Evolutionary conservation across 2,888 invertebrate genomes (phyloP).

Genomic region (Catocala fraxini): DNA sequence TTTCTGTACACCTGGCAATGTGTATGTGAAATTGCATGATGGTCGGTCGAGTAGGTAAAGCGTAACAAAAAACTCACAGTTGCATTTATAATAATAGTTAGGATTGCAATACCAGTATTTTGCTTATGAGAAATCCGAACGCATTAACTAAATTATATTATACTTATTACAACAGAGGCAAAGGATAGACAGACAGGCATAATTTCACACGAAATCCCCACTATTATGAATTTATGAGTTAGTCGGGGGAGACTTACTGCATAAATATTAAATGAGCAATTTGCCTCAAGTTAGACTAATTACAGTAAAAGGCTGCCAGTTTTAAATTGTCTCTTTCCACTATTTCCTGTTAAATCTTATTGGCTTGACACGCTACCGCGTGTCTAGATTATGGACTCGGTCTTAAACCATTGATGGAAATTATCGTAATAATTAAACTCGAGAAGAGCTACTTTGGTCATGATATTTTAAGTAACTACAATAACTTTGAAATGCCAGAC

Average conservation of each 20-base stretch:
- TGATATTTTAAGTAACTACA: neutral
- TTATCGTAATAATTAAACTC: too few relatives aligned
- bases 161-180: neutral
- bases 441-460: neutral
- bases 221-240: neutral
- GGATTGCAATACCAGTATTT: too few relatives aligned
- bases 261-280: constrained; percentile 28
- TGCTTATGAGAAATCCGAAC: neutral
- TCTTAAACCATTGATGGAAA: constrained; percentile 2
- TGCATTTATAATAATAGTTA: too few relatives aligned
- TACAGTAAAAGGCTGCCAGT: constrained; percentile 22
- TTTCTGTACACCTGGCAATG: too few relatives aligned
- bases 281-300: constrained; percentile 25
- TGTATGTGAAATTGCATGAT: too few relatives aligned
- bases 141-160: neutral
- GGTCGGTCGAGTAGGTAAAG: too few relatives aligned
- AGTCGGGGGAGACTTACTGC: neutral
- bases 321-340: constrained; percentile 26
- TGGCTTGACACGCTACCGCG: too few relatives aligned
- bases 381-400: constrained; percentile 11
- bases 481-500: too few relatives aligned
- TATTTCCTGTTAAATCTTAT: constrained; percentile 21
- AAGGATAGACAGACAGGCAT: neutral
- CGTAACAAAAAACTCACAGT: too few relatives aligned
- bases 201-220: neutral